These are phyloP conservation scores for Hyles euphorbiae DNA, from an alignment of 1,140 invertebrate species.

Conservation along the genomic window DNA sequence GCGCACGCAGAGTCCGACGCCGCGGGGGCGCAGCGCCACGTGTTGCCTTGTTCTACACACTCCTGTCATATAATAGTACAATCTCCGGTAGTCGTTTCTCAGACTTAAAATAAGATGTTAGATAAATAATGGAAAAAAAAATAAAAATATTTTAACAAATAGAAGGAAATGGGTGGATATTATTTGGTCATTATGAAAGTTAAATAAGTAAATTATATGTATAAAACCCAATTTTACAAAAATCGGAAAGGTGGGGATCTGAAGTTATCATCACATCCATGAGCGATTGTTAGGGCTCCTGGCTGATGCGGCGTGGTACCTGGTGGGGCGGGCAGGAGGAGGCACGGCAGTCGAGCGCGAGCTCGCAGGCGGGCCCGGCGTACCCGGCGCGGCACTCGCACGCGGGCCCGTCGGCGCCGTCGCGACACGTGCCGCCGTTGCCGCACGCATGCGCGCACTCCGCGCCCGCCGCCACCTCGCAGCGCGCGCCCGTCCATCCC, in stretches of 20 bases:
- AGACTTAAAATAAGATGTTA: too few species aligned
- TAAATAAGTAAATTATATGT: too few species aligned
- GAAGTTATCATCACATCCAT: too few species aligned
- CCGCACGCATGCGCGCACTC: slow-evolving; percentile 79
- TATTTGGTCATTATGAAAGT: too few species aligned
- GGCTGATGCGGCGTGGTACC: too few species aligned
- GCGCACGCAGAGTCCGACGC: slow-evolving; percentile 67
- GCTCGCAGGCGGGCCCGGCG: slow-evolving; percentile 86
- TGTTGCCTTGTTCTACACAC: slow-evolving; percentile 43
- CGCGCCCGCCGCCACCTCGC: slow-evolving; percentile 60
- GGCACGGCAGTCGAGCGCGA: slow-evolving; percentile 80
- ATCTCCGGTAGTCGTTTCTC: too few species aligned
- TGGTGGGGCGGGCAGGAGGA: slow-evolving; percentile 64
- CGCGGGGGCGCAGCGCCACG: slow-evolving; percentile 43
- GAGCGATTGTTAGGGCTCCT: too few species aligned
- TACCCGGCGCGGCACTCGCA: slow-evolving; percentile 86
- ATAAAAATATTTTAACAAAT: too few species aligned
- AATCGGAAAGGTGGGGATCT: too few species aligned
- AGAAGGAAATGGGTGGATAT: too few species aligned
- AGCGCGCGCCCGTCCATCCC: slow-evolving; percentile 81
- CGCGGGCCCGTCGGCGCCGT: slow-evolving; percentile 71
- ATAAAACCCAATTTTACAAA: too few species aligned
- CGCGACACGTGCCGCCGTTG: slow-evolving; percentile 83
- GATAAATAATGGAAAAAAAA: too few species aligned
- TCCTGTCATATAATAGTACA: slow-evolving; percentile 17